Base-by-base conservation (phyloP, 2,113 vertebrate genomes). In the Scalopus aquaticus region DNA sequence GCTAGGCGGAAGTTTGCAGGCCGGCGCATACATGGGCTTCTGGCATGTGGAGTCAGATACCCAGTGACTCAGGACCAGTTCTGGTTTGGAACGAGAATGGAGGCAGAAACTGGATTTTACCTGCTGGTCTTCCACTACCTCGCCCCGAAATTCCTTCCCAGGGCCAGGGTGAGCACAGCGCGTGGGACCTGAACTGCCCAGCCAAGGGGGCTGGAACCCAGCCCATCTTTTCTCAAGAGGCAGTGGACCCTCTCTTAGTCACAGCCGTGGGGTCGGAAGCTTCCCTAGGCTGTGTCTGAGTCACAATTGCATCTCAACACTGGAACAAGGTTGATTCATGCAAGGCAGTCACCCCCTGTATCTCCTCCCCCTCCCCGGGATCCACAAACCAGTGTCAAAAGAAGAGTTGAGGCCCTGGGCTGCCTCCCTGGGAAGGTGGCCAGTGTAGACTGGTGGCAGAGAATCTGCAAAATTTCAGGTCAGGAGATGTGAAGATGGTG, bases 51-150 rank as follows among this genome's bases (percentile, higher is more conserved):
- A 7, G 26, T 32, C 26, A 28, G 4, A 8, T 56, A 3, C 32
- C 88, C 44, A 37, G 28, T 9, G 35, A 35, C 76, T 93, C 28
- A 1, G 32, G 2, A 30, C 60, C 56, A 30, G 35, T 37, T 44
- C 81, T 0, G 51, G 39, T 76, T 73, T 90, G 78, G 73, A 70
- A 44, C 78, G 44, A 90, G 69, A 74, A 83, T 15, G 13, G 76
- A 39, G 28, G 42, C 82, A 82, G 78, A 95, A 81, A 39, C 87
- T 82, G 15, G 28, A 17, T 93, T 77, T 86, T 30, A 67, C 44
- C 35, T 58, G 32, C 37, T 74, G 72, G 60, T 35, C 8, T 16
- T 62, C 39, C 44, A 80, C 64, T 22, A 6, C 78, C n/a, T 83
- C 37, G 4, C 51, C 42, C 60, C 84, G 90, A 84, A 83, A 95